These are phyloP conservation scores for Canis aureus DNA, from an alignment of 2,113 vertebrate species.

Conservation along the genomic window DNA sequence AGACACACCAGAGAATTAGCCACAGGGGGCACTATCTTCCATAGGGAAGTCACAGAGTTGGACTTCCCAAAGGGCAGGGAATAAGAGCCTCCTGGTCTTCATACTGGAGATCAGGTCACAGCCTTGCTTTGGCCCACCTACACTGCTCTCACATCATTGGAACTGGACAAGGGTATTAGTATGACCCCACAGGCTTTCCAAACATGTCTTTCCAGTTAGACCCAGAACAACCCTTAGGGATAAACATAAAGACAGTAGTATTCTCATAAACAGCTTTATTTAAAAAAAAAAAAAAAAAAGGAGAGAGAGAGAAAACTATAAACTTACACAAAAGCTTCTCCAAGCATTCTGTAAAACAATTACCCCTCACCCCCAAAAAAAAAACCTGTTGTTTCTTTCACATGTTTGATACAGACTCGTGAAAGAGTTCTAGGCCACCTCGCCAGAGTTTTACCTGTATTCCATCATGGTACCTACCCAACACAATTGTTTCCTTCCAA, in stretches of 20 bases:
- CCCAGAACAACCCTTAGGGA: not conserved
- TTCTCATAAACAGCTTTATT: not conserved
- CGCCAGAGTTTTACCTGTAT: not conserved
- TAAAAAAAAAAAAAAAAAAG: not conserved
- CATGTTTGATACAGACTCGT: not conserved
- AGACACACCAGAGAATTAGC: not conserved
- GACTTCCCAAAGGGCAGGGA: not conserved
- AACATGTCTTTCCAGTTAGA: not conserved
- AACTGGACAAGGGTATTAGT: not conserved
- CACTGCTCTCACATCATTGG: not conserved
- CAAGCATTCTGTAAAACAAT: not conserved
- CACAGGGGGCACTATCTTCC: not conserved
- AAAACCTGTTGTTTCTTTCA: not conserved
- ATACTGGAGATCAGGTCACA: not conserved
- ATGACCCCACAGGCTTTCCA: not conserved
- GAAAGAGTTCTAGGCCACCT: not conserved
- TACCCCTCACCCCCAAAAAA: not conserved
- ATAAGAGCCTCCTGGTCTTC: not conserved
- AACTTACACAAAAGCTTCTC: not conserved
- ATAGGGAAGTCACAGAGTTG: not conserved
- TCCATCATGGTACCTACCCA: not conserved
- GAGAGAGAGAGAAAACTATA: not conserved
- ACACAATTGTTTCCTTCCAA: not conserved
- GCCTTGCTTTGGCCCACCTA: not conserved
- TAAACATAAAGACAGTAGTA: not conserved